phyloP scores from a whole-genome alignment of 2,888 invertebrate genomes.

The Phortica magna region DNA sequence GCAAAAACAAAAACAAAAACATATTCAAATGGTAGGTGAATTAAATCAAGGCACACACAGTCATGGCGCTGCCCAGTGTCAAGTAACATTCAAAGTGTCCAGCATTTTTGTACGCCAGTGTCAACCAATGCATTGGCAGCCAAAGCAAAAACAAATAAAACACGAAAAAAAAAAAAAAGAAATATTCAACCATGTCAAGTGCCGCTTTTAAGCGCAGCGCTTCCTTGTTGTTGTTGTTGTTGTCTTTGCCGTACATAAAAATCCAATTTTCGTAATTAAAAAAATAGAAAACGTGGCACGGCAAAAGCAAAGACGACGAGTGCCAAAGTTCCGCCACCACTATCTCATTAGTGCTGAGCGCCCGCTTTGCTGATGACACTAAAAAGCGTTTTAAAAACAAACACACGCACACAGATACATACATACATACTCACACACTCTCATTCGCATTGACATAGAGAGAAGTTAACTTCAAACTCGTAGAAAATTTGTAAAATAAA shows the following conservation, averaged over 20 bases:
- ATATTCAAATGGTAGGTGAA: background rate
- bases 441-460: background rate
- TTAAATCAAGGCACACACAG: background rate
- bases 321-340: background rate
- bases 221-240: background rate
- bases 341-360: slow-evolving; percentile 16
- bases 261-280: slow-evolving; percentile 72
- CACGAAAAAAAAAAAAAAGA: background rate
- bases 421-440: too few relatives aligned
- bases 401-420: background rate
- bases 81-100: background rate
- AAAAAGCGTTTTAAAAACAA: slow-evolving; percentile 15
- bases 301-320: background rate
- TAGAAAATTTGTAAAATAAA: slow-evolving; percentile 13
- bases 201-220: background rate
- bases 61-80: background rate
- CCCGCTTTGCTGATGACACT: slow-evolving; percentile 11
- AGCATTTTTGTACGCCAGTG: background rate
- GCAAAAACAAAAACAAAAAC: background rate
- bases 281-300: slow-evolving; percentile 54
- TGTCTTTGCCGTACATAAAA: slow-evolving; percentile 57
- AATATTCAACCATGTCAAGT: slow-evolving; percentile 3
- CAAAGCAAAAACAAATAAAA: background rate
- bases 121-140: background rate
- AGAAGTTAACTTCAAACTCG: background rate